These are phyloP conservation scores for Apodemus agrarius DNA, from an alignment of 2,797 vertebrate species.

Conservation along the genomic window DNA sequence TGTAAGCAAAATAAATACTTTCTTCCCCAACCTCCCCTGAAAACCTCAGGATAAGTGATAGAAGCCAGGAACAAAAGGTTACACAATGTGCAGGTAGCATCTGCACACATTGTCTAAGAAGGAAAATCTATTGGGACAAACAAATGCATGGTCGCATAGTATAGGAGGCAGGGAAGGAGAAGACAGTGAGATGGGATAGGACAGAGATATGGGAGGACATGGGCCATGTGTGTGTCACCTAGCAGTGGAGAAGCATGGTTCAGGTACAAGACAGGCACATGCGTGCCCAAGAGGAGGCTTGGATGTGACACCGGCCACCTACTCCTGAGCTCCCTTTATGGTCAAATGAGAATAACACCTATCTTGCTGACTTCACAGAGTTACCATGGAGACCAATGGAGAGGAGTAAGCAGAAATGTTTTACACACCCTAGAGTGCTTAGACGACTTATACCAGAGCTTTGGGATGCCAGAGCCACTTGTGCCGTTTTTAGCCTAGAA, in stretches of 20 bases:
- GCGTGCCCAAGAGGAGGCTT: rapidly evolving
- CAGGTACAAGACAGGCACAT: not conserved
- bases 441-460: not conserved
- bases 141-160: not conserved
- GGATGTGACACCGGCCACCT: rapidly evolving
- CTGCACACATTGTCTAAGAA: not conserved
- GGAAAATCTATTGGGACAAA: not conserved
- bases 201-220: rapidly evolving
- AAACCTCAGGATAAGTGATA: not conserved
- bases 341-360: not conserved
- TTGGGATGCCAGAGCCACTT: not conserved
- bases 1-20: not conserved
- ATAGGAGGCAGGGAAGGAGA: not conserved
- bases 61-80: not conserved
- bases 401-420: not conserved
- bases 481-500: not conserved
- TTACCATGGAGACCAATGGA: not conserved
- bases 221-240: rapidly evolving
- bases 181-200: not conserved
- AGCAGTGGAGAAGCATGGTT: rapidly evolving
- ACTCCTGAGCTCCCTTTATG: not conserved
- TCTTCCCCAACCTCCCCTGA: not conserved
- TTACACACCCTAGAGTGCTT: not conserved
- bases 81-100: rapidly evolving
- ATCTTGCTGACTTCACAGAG: not conserved